Base-by-base conservation (phyloP, 2,113 vertebrate genomes). In the Cynopterus brachyotis region DNA sequence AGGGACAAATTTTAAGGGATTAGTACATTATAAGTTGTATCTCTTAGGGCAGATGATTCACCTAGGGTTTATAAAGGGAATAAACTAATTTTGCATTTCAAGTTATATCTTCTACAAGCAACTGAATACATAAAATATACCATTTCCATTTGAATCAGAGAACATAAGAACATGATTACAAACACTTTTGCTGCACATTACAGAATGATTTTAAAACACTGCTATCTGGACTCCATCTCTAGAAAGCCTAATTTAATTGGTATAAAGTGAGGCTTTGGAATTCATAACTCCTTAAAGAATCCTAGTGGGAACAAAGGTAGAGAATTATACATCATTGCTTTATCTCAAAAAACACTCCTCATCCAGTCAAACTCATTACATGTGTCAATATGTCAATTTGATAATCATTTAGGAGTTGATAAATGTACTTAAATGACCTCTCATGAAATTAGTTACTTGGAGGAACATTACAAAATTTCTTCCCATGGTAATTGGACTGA, bases 51-150 rank as follows among this genome's bases (percentile, higher is more conserved):
- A 85, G n/a, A 55, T 86, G 19, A 70, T 35, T 90, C 26, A 47
- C 3, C 81, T 86, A 37, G 11, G 9, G 4, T 87, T 32, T 70
- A 55, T 50, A 69, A 26, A 66, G 32, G 6, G 7, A 78, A 5
- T 88, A 70, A 76, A 57, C 57, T 95, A 76, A 53, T 70, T 91
- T 91, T 76, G 35, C 9, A 66, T 70, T 95, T 95, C 59, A 76
- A 86, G 80, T 72, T 93, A 35, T 92, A 15, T 92, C 57, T 84
- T 16, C 42, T 22, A 66, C 19, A 86, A 59, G 13, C 30, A 89
- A 45, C 72, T 67, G 12, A 67, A 81, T 86, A 75, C 50, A 50
- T 90, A 93, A 62, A 81, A 17, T 32, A 59, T 26, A 30, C 59
- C 2, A 53, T 69, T 86, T 89, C 28, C 50, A 95, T 59, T 92